Base-by-base conservation (phyloP, 2,113 vertebrate genomes). In the Aleadryas rufinucha region DNA sequence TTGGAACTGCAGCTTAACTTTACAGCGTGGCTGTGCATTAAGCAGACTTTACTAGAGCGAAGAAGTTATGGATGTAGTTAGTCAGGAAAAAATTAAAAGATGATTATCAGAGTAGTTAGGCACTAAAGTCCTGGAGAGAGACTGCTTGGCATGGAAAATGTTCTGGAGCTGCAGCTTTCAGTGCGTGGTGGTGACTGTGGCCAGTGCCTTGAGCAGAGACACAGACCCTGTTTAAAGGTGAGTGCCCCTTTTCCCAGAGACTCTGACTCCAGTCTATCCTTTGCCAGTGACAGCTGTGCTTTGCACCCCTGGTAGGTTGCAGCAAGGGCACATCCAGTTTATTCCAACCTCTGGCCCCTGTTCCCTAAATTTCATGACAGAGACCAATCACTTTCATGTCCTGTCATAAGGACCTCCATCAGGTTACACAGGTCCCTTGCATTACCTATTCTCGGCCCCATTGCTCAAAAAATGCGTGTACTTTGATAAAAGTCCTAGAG, bases 141-240 rank as follows among this genome's bases (percentile, higher is more conserved):
- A 39, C 10, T 35, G 7, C 16, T 81, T 59, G 41, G 63, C 45
- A 53, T 15, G 26, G 70, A 64, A 76, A 82, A 31, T 2, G 10
- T 17, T 65, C 63, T 18, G 59, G 70, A 66, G 33, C 42, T 72
- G 70, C 63, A 86, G 74, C 19, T 63, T 82, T 39, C 52, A 11
- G 59, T 3, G 39, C 1, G 0, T 1, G 7, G 22, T 42, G 53
- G 27, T 2, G 6, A 13, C 6, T 2, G 0, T 1, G 19, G 8
- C 35, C 37, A 74, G 23, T 4, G 45, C 52, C 56, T 23, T 5
- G 26, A 11, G 35, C 17, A 15, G 24, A 59, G 28, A 33, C 17
- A 14, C 24, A 59, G 28, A 42, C 5, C 18, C 37, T 8, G 0
- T 13, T 52, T 11, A 56, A 52, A 85, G 24, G 6, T 13, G 33